phyloP scores from a whole-genome alignment of 2,797 vertebrate genomes.

The Pachyuromys duprasi region DNA sequence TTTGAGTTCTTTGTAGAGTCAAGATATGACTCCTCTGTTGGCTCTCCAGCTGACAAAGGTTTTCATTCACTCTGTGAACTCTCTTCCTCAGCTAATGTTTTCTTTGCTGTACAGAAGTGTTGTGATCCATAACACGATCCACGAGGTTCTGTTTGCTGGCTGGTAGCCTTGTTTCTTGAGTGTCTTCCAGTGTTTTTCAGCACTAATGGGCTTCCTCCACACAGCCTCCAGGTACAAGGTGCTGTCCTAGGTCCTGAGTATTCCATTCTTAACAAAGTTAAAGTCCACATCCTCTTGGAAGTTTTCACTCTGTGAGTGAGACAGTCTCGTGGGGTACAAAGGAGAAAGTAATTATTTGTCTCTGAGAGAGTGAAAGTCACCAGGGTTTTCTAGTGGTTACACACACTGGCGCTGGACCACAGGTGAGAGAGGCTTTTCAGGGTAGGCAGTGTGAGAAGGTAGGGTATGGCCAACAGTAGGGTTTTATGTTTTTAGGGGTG shows the following conservation, averaged over 20 bases:
- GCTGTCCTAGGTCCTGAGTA: not conserved
- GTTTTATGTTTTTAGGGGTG: not conserved
- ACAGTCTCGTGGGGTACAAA: not conserved
- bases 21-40: not conserved
- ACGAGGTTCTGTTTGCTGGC: not conserved
- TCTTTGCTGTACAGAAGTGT: not conserved
- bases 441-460: not conserved
- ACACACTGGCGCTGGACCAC: not conserved
- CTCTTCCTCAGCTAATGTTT: not conserved
- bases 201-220: not conserved
- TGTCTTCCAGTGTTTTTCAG: not conserved
- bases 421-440: not conserved
- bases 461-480: not conserved
- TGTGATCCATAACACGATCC: too few species aligned
- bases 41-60: not conserved
- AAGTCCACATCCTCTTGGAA: not conserved
- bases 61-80: not conserved
- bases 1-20: not conserved
- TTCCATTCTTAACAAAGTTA: not conserved
- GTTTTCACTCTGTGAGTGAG: not conserved
- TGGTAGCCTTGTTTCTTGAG: not conserved
- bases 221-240: fast-evolving
- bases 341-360: not conserved
- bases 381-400: not conserved
- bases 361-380: not conserved